phyloP scores from a whole-genome alignment of 2,888 invertebrate species.

The Creontiades dilutus region DNA sequence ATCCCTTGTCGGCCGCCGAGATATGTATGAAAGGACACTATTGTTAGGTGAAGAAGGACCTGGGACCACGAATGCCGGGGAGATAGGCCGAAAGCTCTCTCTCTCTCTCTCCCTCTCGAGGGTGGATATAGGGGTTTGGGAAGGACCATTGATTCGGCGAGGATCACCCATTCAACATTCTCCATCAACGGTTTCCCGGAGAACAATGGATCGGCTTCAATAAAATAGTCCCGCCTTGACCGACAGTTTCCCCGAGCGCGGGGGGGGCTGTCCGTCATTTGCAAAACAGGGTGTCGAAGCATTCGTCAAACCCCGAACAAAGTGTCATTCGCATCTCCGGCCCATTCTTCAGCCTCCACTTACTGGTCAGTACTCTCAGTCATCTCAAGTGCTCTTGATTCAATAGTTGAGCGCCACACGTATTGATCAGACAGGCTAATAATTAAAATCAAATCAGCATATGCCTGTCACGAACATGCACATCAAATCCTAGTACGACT shows the following conservation, averaged over 20 bases:
- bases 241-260: conserved; percentile 38
- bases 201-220: conserved; percentile 57
- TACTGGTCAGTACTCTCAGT: not conserved
- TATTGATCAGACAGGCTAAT: not conserved
- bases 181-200: not conserved
- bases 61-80: conserved; percentile 18
- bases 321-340: conserved; percentile 50
- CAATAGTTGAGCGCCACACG: not conserved
- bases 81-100: conserved; percentile 12
- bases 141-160: conserved; percentile 1
- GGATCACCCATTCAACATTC: not conserved
- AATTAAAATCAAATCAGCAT: too few species aligned
- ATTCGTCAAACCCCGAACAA: conserved; percentile 2
- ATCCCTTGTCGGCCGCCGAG: not conserved
- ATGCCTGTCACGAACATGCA: too few species aligned
- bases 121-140: conserved; percentile 3
- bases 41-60: conserved; percentile 33
- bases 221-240: conserved; percentile 61
- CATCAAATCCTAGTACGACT: too few species aligned
- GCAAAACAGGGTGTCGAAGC: conserved; percentile 40
- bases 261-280: conserved; percentile 48
- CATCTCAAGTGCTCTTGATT: not conserved
- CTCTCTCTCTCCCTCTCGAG: too few species aligned
- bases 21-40: conserved; percentile 39
- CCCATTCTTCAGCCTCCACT: not conserved